Percentiles rank a stretch among this genome's conserved stretches.
Conservation (phyloP, 1,140 invertebrate genomes). For the Apocrypta bakeri region DNA sequence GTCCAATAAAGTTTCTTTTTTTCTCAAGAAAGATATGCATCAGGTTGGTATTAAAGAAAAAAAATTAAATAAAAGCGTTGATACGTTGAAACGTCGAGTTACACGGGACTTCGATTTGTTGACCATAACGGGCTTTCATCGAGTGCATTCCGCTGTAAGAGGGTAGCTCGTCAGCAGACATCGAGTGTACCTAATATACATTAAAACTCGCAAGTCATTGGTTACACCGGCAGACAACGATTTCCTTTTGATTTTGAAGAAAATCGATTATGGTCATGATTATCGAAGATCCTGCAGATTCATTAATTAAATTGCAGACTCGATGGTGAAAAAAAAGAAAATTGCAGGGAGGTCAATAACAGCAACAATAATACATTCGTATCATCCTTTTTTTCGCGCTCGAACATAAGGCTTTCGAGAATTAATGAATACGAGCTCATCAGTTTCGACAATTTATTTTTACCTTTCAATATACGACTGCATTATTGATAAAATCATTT, state of each 20-base stretch:
- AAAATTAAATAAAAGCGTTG: neutral
- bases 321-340: slow-evolving; percentile 11
- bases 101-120: neutral
- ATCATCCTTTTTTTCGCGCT: neutral
- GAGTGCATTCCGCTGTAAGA: slow-evolving; percentile 39
- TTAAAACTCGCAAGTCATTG: slow-evolving; percentile 33
- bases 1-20: no score
- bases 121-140: slow-evolving; percentile 28
- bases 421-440: neutral
- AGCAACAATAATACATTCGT: slow-evolving; percentile 2
- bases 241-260: slow-evolving; percentile 38
- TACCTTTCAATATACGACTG: neutral
- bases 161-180: slow-evolving; percentile 10
- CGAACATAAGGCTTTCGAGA: neutral
- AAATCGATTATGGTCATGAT: slow-evolving; percentile 17
- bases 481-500: neutral
- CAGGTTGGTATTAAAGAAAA: neutral
- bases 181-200: slow-evolving; percentile 37
- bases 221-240: neutral
- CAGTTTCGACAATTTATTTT: neutral
- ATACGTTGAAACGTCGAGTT: neutral
- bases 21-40: no score
- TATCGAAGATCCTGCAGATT: neutral
- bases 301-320: slow-evolving; percentile 10
- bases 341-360: neutral